Percentiles rank a stretch among this genome's conserved stretches.
Evolutionary conservation across 2,888 invertebrate genomes (phyloP).

Genomic region (Xylocampa areola): DNA sequence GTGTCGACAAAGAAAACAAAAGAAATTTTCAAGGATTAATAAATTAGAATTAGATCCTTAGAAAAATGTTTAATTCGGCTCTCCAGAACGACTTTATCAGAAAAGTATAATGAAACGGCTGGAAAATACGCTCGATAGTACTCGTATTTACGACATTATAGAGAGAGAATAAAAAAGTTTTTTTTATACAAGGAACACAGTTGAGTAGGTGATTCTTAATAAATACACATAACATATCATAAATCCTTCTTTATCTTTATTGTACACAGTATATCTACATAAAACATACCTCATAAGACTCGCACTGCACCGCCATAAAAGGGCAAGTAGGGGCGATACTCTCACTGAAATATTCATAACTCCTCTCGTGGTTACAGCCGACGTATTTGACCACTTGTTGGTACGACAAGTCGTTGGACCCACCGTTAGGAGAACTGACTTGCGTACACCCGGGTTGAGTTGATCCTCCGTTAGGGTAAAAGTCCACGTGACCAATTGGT

Average conservation of each 20-base stretch:
- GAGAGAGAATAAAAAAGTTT: too few species aligned
- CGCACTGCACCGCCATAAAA: slow-evolving; percentile 94
- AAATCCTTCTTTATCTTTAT: too few species aligned
- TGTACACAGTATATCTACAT: too few species aligned
- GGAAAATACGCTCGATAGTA: too few species aligned
- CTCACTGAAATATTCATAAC: slow-evolving; percentile 95
- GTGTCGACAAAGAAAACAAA: slow-evolving; percentile 4
- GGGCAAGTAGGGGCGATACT: slow-evolving; percentile 94
- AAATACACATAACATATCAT: too few species aligned
- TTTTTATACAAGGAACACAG: too few species aligned
- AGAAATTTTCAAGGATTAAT: neutral
- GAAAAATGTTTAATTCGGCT: neutral
- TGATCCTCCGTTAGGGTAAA: slow-evolving; percentile 96
- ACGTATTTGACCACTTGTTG: slow-evolving; percentile 91
- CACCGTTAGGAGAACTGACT: slow-evolving; percentile 58
- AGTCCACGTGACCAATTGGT: slow-evolving; percentile 96
- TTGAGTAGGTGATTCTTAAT: too few species aligned
- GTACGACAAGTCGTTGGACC: slow-evolving; percentile 71
- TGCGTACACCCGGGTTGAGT: slow-evolving; percentile 89
- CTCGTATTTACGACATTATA: too few species aligned
- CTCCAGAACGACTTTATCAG: neutral
- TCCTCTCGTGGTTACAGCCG: slow-evolving; percentile 96
- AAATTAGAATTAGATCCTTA: neutral
- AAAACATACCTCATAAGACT: slow-evolving; percentile 92
- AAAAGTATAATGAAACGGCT: too few species aligned